Conservation (phyloP, 2,797 vertebrate species). For the Gallirallus australis region DNA sequence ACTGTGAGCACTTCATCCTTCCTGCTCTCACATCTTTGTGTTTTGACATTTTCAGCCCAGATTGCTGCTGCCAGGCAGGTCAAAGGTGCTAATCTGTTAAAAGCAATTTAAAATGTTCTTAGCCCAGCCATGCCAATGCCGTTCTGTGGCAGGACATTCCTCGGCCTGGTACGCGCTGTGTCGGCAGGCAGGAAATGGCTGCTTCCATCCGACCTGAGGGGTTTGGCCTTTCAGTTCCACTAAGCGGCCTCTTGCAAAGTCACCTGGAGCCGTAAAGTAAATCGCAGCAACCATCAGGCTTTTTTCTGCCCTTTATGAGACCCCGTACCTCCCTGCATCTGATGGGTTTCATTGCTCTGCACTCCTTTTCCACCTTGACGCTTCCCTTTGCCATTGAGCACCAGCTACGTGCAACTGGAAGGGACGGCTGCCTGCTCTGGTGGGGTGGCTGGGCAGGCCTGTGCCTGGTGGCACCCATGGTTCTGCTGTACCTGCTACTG, state of each 20-base stretch:
- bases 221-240: slow-evolving; percentile 9
- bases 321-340: not conserved
- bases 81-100: not conserved
- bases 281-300: slow-evolving; percentile 33
- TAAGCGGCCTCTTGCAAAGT: slow-evolving; percentile 23
- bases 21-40: not conserved
- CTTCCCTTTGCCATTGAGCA: not conserved
- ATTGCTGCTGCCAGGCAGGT: not conserved
- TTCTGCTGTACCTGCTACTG: not conserved
- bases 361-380: not conserved
- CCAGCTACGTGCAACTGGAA: accelerated
- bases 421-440: accelerated
- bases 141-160: not conserved
- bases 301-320: slow-evolving; percentile 23
- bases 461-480: not conserved
- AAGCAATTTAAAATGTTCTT: not conserved
- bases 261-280: slow-evolving; percentile 46
- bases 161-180: accelerated
- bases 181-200: not conserved
- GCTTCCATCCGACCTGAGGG: slow-evolving; percentile 4
- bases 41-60: not conserved
- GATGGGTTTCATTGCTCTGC: not conserved
- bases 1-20: not conserved
- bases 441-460: accelerated
- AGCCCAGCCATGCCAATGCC: not conserved